Conservation (phyloP, 2,888 invertebrate species). For the Dolomedes plantarius region DNA sequence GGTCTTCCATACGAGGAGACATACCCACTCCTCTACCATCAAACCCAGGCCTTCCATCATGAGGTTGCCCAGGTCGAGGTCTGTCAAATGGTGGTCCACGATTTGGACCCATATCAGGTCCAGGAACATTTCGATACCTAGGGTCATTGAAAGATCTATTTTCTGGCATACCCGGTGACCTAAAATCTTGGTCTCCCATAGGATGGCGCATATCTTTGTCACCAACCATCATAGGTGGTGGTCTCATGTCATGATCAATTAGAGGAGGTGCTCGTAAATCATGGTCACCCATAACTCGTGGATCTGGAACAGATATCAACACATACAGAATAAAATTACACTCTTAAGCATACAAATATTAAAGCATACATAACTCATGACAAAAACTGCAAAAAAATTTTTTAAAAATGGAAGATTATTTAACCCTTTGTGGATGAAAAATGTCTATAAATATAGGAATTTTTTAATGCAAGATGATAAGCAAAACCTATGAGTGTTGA, state of each 20-base stretch:
- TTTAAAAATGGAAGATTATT: too few relatives aligned
- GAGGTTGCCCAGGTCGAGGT: not conserved
- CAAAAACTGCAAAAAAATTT: too few relatives aligned
- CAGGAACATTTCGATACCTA: slow-evolving; percentile 24
- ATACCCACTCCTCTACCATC: not conserved
- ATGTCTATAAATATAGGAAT: too few relatives aligned
- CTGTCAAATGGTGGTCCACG: slow-evolving; percentile 24
- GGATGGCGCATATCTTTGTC: slow-evolving; percentile 74
- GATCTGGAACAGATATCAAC: slow-evolving; percentile 24
- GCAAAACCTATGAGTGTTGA: too few relatives aligned
- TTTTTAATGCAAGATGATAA: too few relatives aligned
- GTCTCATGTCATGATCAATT: slow-evolving; percentile 73
- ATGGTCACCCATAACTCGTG: slow-evolving; percentile 45
- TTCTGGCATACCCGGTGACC: slow-evolving; percentile 48
- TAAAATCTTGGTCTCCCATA: slow-evolving; percentile 69
- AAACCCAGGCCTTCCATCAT: not conserved
- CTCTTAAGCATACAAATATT: not conserved
- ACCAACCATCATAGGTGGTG: slow-evolving; percentile 75
- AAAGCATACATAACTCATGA: too few relatives aligned
- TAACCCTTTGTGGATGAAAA: too few relatives aligned
- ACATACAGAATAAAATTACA: not conserved
- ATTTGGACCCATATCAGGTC: not conserved
- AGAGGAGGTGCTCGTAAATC: slow-evolving; percentile 67
- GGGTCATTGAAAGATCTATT: slow-evolving; percentile 54
- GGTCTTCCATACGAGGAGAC: slow-evolving; percentile 15